These are phyloP conservation scores for Brachylomia viminalis DNA, from an alignment of 2,888 invertebrate species.

Conservation along the genomic window DNA sequence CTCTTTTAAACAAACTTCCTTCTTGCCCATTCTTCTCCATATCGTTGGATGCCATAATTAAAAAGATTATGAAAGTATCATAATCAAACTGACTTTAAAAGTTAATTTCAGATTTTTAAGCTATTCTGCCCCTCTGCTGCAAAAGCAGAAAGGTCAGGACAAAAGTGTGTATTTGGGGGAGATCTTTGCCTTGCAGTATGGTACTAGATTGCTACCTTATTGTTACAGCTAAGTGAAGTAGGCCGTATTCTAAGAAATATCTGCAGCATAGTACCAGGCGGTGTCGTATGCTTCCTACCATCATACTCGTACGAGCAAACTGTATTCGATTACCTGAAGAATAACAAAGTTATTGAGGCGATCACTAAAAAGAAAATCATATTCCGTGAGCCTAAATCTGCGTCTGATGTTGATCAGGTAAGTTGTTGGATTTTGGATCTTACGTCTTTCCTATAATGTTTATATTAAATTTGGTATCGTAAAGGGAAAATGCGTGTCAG, in stretches of 20 bases:
- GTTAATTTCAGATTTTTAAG: background rate
- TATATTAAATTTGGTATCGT: background rate
- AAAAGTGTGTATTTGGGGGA: background rate
- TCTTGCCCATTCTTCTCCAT: too few species aligned
- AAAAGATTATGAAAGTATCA: too few species aligned
- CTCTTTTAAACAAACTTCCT: too few species aligned
- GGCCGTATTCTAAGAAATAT: constrained; percentile 94
- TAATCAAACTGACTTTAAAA: too few species aligned
- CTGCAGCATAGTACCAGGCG: constrained; percentile 95
- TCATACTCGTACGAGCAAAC: constrained; percentile 97
- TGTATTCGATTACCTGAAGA: constrained; percentile 92
- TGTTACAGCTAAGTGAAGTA: constrained; percentile 93
- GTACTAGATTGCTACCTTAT: background rate
- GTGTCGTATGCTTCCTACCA: constrained; percentile 98
- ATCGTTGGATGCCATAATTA: too few species aligned
- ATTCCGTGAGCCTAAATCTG: constrained; percentile 94
- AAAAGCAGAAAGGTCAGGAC: too few species aligned
- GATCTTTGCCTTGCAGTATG: background rate
- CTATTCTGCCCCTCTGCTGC: background rate
- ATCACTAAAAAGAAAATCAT: constrained; percentile 93
- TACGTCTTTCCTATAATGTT: background rate
- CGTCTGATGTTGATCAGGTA: constrained; percentile 93
- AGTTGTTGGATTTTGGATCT: constrained; percentile 51
- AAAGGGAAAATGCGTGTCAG: too few species aligned
- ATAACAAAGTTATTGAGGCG: constrained; percentile 91